A percentile compares a stretch with the other conserved stretches of the same genome.
Evolutionary conservation across 2,888 invertebrate species (phyloP).

Genomic region (Tipula vernalis): DNA sequence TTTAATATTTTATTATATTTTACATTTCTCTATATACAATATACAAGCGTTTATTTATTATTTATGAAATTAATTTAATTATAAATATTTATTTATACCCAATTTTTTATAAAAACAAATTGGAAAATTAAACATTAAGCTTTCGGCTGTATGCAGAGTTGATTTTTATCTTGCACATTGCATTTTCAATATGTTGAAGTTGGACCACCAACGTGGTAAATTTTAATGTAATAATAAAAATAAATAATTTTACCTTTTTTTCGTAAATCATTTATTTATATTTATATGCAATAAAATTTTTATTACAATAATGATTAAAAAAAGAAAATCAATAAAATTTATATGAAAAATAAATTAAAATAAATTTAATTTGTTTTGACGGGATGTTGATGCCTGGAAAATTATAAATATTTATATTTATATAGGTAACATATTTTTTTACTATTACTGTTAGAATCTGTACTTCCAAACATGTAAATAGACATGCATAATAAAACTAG

Average conservation of each 20-base stretch:
- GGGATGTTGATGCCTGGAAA: not conserved
- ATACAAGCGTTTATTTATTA: not conserved
- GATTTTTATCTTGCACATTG: not conserved
- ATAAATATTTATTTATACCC: not conserved
- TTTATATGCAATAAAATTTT: not conserved
- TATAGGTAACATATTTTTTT: not conserved
- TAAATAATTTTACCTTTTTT: not conserved
- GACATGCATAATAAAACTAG: not conserved
- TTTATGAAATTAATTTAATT: not conserved
- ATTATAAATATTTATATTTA: not conserved
- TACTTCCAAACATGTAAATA: no score
- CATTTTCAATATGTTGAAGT: not conserved
- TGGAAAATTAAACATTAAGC: not conserved
- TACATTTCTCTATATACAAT: not conserved
- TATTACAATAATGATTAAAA: not conserved
- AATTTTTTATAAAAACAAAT: not conserved
- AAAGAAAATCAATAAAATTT: not conserved
- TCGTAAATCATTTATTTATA: not conserved
- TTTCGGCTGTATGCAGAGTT: not conserved
- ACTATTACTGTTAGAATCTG: not conserved
- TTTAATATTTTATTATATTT: not conserved
- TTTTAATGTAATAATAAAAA: not conserved
- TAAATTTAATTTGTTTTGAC: not conserved
- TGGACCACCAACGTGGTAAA: not conserved
- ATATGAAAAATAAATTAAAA: not conserved